Base-by-base conservation (phyloP, 1,140 invertebrate genomes). In the Piezodorus guildinii region DNA sequence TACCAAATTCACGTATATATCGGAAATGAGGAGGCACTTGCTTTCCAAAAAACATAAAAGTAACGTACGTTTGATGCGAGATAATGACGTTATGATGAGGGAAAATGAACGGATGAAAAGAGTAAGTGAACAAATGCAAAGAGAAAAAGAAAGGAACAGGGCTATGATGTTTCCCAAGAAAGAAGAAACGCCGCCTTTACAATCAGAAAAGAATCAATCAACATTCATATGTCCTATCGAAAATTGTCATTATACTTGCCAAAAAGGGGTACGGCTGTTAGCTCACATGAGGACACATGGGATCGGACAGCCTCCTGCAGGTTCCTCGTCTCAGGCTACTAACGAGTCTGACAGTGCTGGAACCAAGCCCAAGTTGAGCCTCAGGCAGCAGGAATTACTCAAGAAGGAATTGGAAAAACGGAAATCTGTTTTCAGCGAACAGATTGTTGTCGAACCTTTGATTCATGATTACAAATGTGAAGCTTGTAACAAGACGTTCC, bases 181-280 rank as follows among this genome's bases (percentile, higher is more conserved):
- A 39, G 34, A 39, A 39, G 34, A 39, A 39, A 12, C 34, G 12
- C 34, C 34, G 9, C 34, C 3, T 6, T 14, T n/a, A 8, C 46
- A 17, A 10, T n/a, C 46, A 1, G 21, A 49, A 19, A 3, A 1
- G 19, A 56, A 1, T 15, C 17, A 10, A 14, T 56, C 52, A 1
- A 27, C 23, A 56, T 56, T 56, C 23, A 56, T 56, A 10, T 56
- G 52, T 15, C 52, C 52, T 10, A 56, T 56, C 12, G 19, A 56
- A 25, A 56, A 56, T 56, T 56, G 52, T 23, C 52, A 56, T 56
- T 56, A 23, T 56, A 27, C 52, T 10, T 56, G 52, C 27, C 17
- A 23, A 25, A 56, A 56, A 25, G 52, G 52, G 5, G 23, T 5
- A 27, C 17, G 52, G 10, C 23, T 56, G 14, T 25, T 56, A 14